These are phyloP conservation scores for Conchocele bisecta DNA, from an alignment of 2,888 invertebrate species.

Conservation along the genomic window DNA sequence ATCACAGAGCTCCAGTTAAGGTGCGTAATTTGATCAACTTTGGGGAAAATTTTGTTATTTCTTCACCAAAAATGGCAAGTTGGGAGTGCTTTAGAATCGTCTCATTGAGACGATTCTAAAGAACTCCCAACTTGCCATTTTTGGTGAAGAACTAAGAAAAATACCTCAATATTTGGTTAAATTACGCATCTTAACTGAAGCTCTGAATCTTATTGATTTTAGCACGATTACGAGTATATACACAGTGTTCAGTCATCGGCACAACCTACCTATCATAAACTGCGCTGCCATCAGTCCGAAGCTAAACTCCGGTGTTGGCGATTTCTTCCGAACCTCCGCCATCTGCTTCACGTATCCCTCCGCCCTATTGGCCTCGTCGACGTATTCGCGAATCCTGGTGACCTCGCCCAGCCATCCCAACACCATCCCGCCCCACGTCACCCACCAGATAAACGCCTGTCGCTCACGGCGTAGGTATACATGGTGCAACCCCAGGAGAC, in stretches of 20 bases:
- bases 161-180: too few relatives aligned
- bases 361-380: slow-evolving; percentile 86
- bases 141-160: too few relatives aligned
- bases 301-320: slow-evolving; percentile 35
- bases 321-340: slow-evolving; percentile 85
- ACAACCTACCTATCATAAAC: slow-evolving; percentile 40
- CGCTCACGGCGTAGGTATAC: slow-evolving; percentile 93
- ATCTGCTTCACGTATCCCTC: slow-evolving; percentile 83
- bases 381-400: slow-evolving; percentile 92
- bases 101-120: too few relatives aligned
- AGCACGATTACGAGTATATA: neutral
- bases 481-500: slow-evolving; percentile 94
- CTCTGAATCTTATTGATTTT: neutral
- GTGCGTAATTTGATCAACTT: too few relatives aligned
- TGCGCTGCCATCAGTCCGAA: slow-evolving; percentile 24
- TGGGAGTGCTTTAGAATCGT: too few relatives aligned
- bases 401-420: slow-evolving; percentile 92
- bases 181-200: too few relatives aligned
- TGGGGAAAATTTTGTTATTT: too few relatives aligned
- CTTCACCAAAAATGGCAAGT: too few relatives aligned
- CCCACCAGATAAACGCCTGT: slow-evolving; percentile 95
- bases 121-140: too few relatives aligned
- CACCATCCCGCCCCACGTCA: slow-evolving; percentile 90
- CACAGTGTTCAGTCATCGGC: neutral
- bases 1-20: too few relatives aligned